Evolutionary conservation across 2,797 vertebrate genomes (phyloP).

Genomic region (Nyctalus aviator): DNA sequence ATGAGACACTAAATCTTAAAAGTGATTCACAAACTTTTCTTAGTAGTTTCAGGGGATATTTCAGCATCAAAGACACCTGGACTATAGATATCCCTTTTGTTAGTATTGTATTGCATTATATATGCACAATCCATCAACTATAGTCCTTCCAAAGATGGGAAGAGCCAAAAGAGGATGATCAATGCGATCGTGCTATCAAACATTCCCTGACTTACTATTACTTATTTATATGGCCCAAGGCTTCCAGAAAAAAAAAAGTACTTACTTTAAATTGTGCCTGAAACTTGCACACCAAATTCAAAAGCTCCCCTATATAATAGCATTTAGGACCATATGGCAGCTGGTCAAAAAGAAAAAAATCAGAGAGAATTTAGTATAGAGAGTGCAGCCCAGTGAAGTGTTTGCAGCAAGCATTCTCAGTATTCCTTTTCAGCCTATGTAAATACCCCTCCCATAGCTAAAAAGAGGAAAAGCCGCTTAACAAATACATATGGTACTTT

Average conservation of each 20-base stretch:
- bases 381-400: not conserved
- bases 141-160: not conserved
- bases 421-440: not conserved
- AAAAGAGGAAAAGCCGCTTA: not conserved
- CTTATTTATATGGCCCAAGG: not conserved
- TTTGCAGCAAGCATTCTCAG: not conserved
- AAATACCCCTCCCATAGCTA: not conserved
- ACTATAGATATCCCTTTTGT: not conserved
- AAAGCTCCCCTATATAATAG: not conserved
- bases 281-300: not conserved
- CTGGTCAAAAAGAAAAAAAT: not conserved
- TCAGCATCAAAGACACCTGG: not conserved
- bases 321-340: not conserved
- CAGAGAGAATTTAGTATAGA: not conserved
- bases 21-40: not conserved
- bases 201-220: not conserved
- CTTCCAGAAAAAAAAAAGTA: not conserved
- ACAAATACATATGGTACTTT: not conserved
- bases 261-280: not conserved
- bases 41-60: not conserved
- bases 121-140: not conserved
- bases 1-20: not conserved
- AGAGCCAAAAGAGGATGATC: not conserved
- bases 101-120: not conserved
- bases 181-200: not conserved